A percentile compares a stretch with the other conserved stretches of the same genome.
phyloP scores from a whole-genome alignment of 2,113 vertebrate species.

The Sceloporus undulatus region DNA sequence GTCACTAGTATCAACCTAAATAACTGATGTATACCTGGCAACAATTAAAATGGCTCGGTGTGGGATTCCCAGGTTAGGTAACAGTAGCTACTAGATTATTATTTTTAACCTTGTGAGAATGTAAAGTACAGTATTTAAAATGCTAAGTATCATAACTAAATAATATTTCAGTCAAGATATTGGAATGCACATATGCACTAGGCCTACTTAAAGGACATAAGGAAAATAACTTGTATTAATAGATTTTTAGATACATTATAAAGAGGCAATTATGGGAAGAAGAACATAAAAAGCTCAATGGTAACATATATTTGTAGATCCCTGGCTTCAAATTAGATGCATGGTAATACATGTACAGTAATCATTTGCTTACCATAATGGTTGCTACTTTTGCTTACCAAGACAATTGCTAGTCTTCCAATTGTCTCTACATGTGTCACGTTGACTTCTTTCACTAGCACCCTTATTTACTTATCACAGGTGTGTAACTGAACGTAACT shows the following conservation, averaged over 20 bases:
- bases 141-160: background rate
- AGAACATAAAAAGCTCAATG: background rate
- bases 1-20: background rate
- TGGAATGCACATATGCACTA: background rate
- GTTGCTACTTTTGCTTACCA: background rate
- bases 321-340: background rate
- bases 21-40: too few relatives aligned
- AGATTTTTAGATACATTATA: too few relatives aligned
- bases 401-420: background rate
- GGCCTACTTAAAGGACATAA: background rate
- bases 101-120: background rate
- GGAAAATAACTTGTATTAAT: too few relatives aligned
- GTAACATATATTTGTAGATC: background rate
- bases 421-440: background rate
- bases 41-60: too few relatives aligned
- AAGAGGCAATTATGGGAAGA: background rate
- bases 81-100: background rate
- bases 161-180: background rate
- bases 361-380: background rate
- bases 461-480: slow-evolving; percentile 4
- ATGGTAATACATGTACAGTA: background rate
- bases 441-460: slow-evolving; percentile 5
- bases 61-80: too few relatives aligned
- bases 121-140: background rate
- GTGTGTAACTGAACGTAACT: background rate